Conservation (phyloP, 1,140 invertebrate species). For the Hyles vespertilio region DNA sequence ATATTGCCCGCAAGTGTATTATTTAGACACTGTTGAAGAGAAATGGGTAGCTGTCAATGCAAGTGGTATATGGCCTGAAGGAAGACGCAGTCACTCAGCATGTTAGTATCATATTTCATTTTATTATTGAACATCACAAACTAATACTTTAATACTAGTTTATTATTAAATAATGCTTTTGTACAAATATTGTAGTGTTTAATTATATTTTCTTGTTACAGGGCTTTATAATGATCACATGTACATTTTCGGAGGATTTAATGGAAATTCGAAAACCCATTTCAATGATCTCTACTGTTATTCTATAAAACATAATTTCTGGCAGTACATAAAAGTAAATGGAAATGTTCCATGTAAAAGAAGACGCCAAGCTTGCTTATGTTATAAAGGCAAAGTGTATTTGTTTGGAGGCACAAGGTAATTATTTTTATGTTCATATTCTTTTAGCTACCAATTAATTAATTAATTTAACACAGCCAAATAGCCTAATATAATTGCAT, state of each 20-base stretch:
- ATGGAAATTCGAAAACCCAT: slow-evolving; percentile 84
- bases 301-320: slow-evolving; percentile 77
- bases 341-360: slow-evolving; percentile 81
- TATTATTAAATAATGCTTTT: too few relatives aligned
- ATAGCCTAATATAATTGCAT: too few relatives aligned
- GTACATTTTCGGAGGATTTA: slow-evolving; percentile 93
- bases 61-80: slow-evolving; percentile 79
- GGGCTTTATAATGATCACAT: slow-evolving; percentile 84
- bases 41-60: slow-evolving; percentile 80
- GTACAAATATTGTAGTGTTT: not conserved
- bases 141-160: too few relatives aligned
- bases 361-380: slow-evolving; percentile 86
- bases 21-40: slow-evolving; percentile 82
- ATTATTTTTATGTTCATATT: not conserved
- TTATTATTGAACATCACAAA: too few relatives aligned
- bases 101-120: slow-evolving; percentile 76
- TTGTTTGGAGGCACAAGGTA: slow-evolving; percentile 91
- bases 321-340: slow-evolving; percentile 78
- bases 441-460: too few relatives aligned
- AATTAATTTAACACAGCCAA: too few relatives aligned
- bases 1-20: slow-evolving; percentile 87
- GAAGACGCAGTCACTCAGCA: slow-evolving; percentile 91
- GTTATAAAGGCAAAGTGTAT: slow-evolving; percentile 83
- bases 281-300: slow-evolving; percentile 89
- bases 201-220: slow-evolving; percentile 28